Evolutionary conservation across 35 echinoderm and acorn worm species (phyloP).

Genomic region (Eucidaris tribuloides): DNA sequence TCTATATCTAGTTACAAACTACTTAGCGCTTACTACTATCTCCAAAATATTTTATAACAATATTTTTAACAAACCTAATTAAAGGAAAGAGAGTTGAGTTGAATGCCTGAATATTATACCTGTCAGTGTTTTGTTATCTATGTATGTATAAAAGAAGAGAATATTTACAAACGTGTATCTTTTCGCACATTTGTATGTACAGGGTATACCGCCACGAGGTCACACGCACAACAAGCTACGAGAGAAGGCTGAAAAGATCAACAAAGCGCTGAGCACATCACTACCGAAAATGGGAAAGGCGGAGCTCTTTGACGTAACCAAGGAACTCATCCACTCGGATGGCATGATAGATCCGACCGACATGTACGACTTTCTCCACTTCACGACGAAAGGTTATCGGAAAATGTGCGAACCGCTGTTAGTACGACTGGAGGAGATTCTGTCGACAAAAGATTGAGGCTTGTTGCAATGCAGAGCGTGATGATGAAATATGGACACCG

Average conservation of each 20-base stretch:
- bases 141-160: too few species aligned
- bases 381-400: constrained; percentile 71
- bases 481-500: too few species aligned
- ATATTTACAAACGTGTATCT: too few species aligned
- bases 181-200: too few species aligned
- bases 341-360: constrained; percentile 76
- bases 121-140: too few species aligned
- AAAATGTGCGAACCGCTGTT: constrained; percentile 71
- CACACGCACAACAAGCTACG: constrained; percentile 75
- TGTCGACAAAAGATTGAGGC: constrained; percentile 46
- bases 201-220: constrained; percentile 85
- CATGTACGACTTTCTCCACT: constrained; percentile 85
- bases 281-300: constrained; percentile 50
- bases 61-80: too few species aligned
- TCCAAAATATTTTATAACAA: too few species aligned
- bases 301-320: constrained; percentile 49
- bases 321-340: constrained; percentile 55
- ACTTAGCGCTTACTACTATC: too few species aligned
- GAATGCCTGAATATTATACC: too few species aligned
- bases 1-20: too few species aligned
- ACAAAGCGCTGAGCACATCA: constrained; percentile 26
- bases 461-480: too few species aligned
- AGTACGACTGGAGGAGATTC: constrained; percentile 45
- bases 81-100: too few species aligned
- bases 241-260: constrained; percentile 65